Percentiles rank a stretch among this genome's conserved stretches.
Evolutionary conservation across 2,888 invertebrate species (phyloP).

Genomic region (Entomobrya proxima): DNA sequence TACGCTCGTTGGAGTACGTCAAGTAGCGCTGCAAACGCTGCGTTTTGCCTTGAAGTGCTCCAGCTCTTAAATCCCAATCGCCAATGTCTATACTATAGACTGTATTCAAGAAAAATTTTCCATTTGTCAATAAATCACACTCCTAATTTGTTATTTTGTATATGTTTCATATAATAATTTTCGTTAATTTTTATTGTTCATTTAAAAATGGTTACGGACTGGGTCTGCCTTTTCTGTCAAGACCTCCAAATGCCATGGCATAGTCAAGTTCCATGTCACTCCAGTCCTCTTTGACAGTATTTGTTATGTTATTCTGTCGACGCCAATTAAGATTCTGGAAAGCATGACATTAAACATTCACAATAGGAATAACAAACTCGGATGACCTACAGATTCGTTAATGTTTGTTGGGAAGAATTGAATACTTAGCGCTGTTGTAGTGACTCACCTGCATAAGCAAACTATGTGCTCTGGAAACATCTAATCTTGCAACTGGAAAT

Average conservation of each 20-base stretch:
- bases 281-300: not conserved
- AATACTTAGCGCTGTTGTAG: not conserved
- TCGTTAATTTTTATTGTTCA: not conserved
- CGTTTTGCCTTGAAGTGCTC: not conserved
- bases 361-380: too few relatives aligned
- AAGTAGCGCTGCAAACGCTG: not conserved
- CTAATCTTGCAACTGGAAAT: not conserved
- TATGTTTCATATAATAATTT: not conserved
- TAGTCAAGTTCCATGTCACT: not conserved
- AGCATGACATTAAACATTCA: too few relatives aligned
- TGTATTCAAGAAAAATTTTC: not conserved
- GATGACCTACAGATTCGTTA: too few relatives aligned
- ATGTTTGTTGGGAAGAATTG: not conserved
- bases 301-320: not conserved
- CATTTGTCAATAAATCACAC: too few relatives aligned
- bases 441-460: not conserved
- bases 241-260: not conserved
- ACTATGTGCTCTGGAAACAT: not conserved
- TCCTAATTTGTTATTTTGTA: not conserved
- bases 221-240: slow-evolving; percentile 7
- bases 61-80: not conserved
- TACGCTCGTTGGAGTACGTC: not conserved
- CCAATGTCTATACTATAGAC: not conserved
- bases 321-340: slow-evolving; percentile 24
- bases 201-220: not conserved